These are phyloP conservation scores for Bombyx mandarina DNA, from an alignment of 1,140 invertebrate genomes.

Conservation along the genomic window DNA sequence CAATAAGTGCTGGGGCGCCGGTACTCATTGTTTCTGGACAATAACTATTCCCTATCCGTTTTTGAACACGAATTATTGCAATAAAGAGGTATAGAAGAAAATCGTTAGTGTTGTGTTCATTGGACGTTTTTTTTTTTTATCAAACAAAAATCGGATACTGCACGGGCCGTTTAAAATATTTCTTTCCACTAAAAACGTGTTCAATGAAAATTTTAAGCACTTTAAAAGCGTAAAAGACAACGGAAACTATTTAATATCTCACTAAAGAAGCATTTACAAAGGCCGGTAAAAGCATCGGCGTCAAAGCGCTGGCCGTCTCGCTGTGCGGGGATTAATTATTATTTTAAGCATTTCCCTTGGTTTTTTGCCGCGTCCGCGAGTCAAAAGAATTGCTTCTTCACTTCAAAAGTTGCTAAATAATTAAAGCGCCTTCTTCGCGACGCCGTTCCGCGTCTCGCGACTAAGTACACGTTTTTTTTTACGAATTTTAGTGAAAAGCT, in stretches of 20 bases:
- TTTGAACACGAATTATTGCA: too few species aligned
- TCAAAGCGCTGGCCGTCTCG: constrained; percentile 39
- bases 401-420: constrained; percentile 67
- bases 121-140: too few species aligned
- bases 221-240: constrained; percentile 40
- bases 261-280: constrained; percentile 41
- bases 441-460: constrained; percentile 42
- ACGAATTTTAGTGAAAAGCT: not conserved
- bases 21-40: too few species aligned
- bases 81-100: too few species aligned
- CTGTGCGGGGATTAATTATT: constrained; percentile 60
- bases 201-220: constrained; percentile 5
- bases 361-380: constrained; percentile 53
- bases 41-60: too few species aligned
- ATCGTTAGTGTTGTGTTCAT: too few species aligned
- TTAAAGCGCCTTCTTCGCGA: constrained; percentile 59
- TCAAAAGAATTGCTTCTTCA: constrained; percentile 60
- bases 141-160: too few species aligned
- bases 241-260: constrained; percentile 67
- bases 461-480: constrained; percentile 49
- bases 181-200: constrained; percentile 1
- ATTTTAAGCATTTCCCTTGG: constrained; percentile 59
- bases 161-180: too few species aligned
- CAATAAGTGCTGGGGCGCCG: too few species aligned
- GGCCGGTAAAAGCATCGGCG: constrained; percentile 42